Conservation (phyloP, 2,888 invertebrate genomes). For the Amphipyra tragopoginis region DNA sequence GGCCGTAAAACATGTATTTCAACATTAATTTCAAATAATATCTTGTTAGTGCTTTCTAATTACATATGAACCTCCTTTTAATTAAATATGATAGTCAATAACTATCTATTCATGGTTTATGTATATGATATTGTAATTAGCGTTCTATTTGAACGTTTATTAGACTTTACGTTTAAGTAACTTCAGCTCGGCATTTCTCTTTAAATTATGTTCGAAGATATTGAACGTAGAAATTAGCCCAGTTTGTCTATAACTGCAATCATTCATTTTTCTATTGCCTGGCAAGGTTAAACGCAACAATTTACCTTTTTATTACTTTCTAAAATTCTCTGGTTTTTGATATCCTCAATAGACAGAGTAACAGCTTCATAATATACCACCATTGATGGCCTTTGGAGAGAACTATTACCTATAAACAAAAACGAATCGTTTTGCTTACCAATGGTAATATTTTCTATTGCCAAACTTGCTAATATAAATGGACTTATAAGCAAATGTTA, state of each 20-base stretch:
- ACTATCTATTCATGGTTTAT: slow-evolving; percentile 12
- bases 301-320: too few relatives aligned
- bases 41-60: slow-evolving; percentile 32
- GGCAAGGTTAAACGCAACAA: too few relatives aligned
- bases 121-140: slow-evolving; percentile 30
- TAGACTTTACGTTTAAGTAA: slow-evolving; percentile 3
- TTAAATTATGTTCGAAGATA: not conserved
- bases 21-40: slow-evolving; percentile 16
- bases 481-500: too few relatives aligned
- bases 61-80: slow-evolving; percentile 14
- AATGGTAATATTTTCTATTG: too few relatives aligned
- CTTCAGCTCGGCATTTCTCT: slow-evolving; percentile 7
- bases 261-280: not conserved
- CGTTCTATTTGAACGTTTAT: slow-evolving; percentile 24
- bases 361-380: too few relatives aligned
- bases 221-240: not conserved
- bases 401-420: too few relatives aligned
- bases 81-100: slow-evolving; percentile 29
- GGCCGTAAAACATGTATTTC: slow-evolving; percentile 12
- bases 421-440: too few relatives aligned
- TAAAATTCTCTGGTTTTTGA: too few relatives aligned
- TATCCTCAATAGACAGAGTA: too few relatives aligned
- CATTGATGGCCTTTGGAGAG: too few relatives aligned
- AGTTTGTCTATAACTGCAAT: not conserved
- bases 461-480: too few relatives aligned